These are phyloP conservation scores for Leptestheria dahalacensis DNA, from an alignment of 1,140 invertebrate genomes.

Conservation along the genomic window DNA sequence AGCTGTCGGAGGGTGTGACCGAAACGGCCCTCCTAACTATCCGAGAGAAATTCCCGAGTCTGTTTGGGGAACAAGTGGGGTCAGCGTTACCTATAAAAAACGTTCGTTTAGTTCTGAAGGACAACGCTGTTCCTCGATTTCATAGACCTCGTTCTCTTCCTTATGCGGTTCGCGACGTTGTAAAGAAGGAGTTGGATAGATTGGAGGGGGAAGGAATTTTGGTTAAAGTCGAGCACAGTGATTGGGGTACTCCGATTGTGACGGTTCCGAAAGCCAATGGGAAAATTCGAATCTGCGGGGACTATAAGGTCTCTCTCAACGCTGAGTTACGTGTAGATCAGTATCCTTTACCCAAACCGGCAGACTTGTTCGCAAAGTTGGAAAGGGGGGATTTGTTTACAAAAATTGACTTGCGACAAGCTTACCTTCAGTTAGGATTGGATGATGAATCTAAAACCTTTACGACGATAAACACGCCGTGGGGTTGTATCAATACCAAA, in stretches of 20 bases:
- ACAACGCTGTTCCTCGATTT: constrained; percentile 22
- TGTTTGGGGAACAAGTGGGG: background rate
- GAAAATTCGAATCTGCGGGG: constrained; percentile 30
- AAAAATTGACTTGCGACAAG: too few relatives aligned
- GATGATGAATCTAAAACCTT: too few relatives aligned
- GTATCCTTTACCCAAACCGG: constrained; percentile 24
- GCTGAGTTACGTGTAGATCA: constrained; percentile 1
- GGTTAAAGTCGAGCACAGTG: constrained; percentile 22
- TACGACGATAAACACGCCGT: too few relatives aligned
- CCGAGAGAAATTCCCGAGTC: background rate
- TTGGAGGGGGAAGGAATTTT: constrained; percentile 24
- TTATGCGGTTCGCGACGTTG: constrained; percentile 23
- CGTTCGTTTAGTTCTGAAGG: background rate
- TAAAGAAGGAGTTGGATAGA: constrained; percentile 4
- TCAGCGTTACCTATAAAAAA: background rate
- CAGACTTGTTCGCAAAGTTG: constrained; percentile 26
- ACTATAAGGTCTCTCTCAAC: constrained; percentile 31
- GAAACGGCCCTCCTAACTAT: too few relatives aligned
- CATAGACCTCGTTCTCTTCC: constrained; percentile 27
- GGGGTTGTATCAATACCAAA: too few relatives aligned
- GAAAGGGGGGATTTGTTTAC: too few relatives aligned
- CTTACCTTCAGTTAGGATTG: too few relatives aligned
- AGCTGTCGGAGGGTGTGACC: background rate
- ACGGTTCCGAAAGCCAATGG: constrained; percentile 32
- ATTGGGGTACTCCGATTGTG: constrained; percentile 36